These are phyloP conservation scores for Harmothoe impar DNA, from an alignment of 2,888 invertebrate species.

Conservation along the genomic window DNA sequence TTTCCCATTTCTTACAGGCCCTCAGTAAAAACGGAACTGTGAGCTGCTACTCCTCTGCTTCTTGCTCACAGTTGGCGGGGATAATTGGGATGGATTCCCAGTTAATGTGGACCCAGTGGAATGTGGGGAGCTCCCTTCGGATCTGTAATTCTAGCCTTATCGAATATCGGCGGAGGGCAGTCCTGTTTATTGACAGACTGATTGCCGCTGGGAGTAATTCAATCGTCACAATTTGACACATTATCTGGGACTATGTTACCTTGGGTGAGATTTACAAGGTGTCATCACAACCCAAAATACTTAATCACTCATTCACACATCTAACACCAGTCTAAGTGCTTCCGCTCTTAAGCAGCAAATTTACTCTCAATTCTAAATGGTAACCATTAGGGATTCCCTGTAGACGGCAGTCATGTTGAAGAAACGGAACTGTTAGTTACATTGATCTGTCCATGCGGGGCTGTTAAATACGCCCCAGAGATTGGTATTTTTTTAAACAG, in stretches of 20 bases:
- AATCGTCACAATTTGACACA: neutral
- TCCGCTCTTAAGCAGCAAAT: no score
- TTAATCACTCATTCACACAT: neutral
- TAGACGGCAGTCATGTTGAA: no score
- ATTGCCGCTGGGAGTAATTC: neutral
- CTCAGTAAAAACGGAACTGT: neutral
- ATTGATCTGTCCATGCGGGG: no score
- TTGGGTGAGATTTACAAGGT: neutral
- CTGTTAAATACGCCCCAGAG: no score
- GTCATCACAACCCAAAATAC: neutral
- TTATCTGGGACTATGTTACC: neutral
- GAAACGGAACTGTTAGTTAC: no score
- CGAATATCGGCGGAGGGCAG: neutral
- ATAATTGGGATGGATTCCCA: constrained; percentile 15
- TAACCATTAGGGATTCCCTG: no score
- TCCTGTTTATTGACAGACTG: neutral
- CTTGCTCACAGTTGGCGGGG: neutral
- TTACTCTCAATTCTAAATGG: no score
- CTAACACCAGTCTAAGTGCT: no score
- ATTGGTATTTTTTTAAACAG: no score
- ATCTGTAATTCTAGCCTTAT: neutral
- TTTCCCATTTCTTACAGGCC: no score
- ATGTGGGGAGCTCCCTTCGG: neutral
- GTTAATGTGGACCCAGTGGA: neutral
- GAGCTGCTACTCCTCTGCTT: constrained; percentile 17